Evolutionary conservation across 2,888 invertebrate species (phyloP).

Genomic region (Alloplasta piceator): DNA sequence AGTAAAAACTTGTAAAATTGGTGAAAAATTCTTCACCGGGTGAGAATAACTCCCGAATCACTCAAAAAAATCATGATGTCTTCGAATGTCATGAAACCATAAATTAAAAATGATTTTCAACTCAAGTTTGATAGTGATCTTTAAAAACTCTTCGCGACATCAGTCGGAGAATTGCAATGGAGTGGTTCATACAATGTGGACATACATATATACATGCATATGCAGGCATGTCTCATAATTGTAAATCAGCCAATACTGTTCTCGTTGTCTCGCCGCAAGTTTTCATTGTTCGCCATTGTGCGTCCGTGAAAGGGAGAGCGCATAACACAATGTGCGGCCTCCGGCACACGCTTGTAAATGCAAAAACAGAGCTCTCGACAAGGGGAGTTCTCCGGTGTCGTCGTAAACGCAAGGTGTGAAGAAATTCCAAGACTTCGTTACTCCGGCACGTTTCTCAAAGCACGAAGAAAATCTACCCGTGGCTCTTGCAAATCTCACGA

Average conservation of each 20-base stretch:
- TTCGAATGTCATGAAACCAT: no score
- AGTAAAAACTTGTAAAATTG: no score
- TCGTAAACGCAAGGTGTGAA: slow-evolving; percentile 48
- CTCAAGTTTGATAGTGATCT: no score
- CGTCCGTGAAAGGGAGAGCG: slow-evolving; percentile 43
- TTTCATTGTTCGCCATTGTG: slow-evolving; percentile 56
- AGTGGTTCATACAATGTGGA: background rate
- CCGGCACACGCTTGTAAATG: slow-evolving; percentile 7
- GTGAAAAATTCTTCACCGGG: no score
- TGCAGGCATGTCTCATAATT: background rate
- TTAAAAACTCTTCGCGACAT: no score
- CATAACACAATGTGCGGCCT: slow-evolving; percentile 16
- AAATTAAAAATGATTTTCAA: no score
- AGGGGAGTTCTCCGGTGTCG: slow-evolving; percentile 51
- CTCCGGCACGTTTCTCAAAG: background rate
- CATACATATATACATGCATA: no score
- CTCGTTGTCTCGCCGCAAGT: slow-evolving; percentile 42
- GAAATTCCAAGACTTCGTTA: slow-evolving; percentile 20
- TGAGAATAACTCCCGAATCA: no score
- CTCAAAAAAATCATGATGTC: no score
- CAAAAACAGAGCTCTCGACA: slow-evolving; percentile 33
- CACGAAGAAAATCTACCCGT: slow-evolving; percentile 48
- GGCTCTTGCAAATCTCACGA: slow-evolving; percentile 14
- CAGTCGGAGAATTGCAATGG: background rate
- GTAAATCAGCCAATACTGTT: slow-evolving; percentile 29